A percentile compares a stretch with the other conserved stretches of the same genome.
phyloP scores from a whole-genome alignment of 2,888 invertebrate species.

The Pachydiplax longipennis region DNA sequence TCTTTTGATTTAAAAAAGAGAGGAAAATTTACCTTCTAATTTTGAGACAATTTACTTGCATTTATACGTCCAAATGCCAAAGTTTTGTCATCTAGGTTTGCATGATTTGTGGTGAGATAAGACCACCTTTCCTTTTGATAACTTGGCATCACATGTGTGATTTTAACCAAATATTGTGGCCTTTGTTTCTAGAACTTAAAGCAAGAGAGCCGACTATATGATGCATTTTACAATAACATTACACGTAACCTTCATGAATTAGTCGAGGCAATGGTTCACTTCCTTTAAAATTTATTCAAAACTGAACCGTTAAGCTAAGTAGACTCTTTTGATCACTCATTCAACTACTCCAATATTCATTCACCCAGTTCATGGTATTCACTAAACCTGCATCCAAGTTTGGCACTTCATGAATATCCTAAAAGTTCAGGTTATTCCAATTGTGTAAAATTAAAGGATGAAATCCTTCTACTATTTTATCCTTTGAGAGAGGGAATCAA shows the following conservation, averaged over 20 bases:
- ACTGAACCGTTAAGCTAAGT: not conserved
- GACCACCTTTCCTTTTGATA: not conserved
- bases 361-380: slow-evolving; percentile 1
- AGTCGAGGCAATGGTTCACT: not conserved
- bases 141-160: slow-evolving; percentile 2
- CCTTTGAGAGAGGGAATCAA: not conserved
- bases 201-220: not conserved
- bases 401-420: slow-evolving; percentile 32
- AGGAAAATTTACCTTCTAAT: not conserved
- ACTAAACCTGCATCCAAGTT: slow-evolving; percentile 17
- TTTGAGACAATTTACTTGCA: not conserved
- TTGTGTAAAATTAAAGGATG: not conserved
- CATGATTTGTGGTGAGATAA: not conserved
- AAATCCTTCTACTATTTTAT: not conserved
- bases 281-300: not conserved
- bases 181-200: not conserved
- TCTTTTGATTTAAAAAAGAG: not conserved
- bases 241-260: not conserved
- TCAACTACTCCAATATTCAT: slow-evolving; percentile 30
- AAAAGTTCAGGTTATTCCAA: not conserved
- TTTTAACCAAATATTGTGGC: slow-evolving; percentile 9
- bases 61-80: not conserved
- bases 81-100: not conserved
- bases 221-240: not conserved
- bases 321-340: not conserved